phyloP scores from a whole-genome alignment of 1,140 invertebrate genomes.

The Mercenaria mercenaria region DNA sequence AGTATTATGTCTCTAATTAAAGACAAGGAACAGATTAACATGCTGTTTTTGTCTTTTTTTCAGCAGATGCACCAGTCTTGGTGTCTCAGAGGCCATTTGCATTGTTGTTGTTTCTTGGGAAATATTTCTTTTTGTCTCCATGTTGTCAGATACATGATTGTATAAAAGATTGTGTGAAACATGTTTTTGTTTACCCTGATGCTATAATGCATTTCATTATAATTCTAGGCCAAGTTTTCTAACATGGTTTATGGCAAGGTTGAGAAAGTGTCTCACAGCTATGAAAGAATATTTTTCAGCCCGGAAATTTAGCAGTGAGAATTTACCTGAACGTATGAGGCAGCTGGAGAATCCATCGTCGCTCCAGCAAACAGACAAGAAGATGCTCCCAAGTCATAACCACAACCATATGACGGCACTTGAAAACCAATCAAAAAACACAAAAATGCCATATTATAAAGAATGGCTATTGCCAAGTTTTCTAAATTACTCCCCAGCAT shows the following conservation, averaged over 20 bases:
- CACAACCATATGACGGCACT: conserved; percentile 33
- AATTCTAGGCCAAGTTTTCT: not conserved
- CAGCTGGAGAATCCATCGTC: conserved; percentile 27
- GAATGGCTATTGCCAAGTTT: conserved; percentile 39
- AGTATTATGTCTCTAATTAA: too few species aligned
- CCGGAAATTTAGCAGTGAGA: not conserved
- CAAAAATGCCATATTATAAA: conserved; percentile 38
- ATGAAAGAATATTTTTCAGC: not conserved
- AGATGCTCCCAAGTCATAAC: conserved; percentile 27
- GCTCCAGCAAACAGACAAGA: conserved; percentile 32
- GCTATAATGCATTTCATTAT: not conserved
- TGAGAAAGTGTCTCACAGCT: not conserved
- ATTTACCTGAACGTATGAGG: not conserved
- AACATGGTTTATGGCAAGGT: not conserved
- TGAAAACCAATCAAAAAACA: conserved; percentile 51
- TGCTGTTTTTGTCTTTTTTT: too few species aligned
- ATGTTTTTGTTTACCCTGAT: not conserved
- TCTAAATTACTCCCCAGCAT: not conserved
- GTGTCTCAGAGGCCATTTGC: not conserved
- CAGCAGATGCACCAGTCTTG: not conserved
- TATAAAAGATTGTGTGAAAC: not conserved
- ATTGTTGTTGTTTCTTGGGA: not conserved
- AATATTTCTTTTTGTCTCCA: not conserved
- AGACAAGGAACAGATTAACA: too few species aligned
- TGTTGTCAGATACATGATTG: not conserved